Conservation (phyloP, 2,888 invertebrate species). For the Oscheius sp. region DNA sequence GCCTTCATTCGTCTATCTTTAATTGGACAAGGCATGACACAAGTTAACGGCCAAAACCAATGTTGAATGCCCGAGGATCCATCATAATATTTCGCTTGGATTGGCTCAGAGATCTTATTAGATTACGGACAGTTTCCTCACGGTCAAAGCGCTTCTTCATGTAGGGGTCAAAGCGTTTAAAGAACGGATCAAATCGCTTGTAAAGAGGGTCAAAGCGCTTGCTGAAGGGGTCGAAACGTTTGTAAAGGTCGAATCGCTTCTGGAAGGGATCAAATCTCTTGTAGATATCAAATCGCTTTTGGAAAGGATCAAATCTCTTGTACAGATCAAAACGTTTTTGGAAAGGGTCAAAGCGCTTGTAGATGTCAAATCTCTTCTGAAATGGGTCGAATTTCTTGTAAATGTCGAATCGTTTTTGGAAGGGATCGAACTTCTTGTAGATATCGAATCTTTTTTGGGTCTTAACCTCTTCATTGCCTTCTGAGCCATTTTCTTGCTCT, state of each 20-base stretch:
- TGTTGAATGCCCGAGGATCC: conserved; percentile 36
- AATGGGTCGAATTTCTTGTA: conserved; percentile 32
- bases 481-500: conserved; percentile 1
- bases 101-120: conserved; percentile 23
- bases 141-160: conserved; percentile 35
- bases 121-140: conserved; percentile 13
- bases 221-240: conserved; percentile 34
- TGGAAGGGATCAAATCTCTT: conserved; percentile 25
- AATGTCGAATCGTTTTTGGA: conserved; percentile 26
- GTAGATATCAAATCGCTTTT: conserved; percentile 2
- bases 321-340: conserved; percentile 16
- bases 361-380: conserved; percentile 33
- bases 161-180: conserved; percentile 35
- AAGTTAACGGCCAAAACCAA: conserved; percentile 31
- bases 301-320: conserved; percentile 28
- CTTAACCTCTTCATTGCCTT: background rate
- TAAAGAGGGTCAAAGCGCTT: conserved; percentile 36
- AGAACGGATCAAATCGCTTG: conserved; percentile 37
- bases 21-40: background rate
- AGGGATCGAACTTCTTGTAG: conserved; percentile 35
- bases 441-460: conserved; percentile 34
- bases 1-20: conserved; percentile 13
- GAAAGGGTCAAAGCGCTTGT: conserved; percentile 36
- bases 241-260: conserved; percentile 29
- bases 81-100: conserved; percentile 35